Evolutionary conservation across 1,140 invertebrate species (phyloP).

Genomic region (Brachionus koreanus): DNA sequence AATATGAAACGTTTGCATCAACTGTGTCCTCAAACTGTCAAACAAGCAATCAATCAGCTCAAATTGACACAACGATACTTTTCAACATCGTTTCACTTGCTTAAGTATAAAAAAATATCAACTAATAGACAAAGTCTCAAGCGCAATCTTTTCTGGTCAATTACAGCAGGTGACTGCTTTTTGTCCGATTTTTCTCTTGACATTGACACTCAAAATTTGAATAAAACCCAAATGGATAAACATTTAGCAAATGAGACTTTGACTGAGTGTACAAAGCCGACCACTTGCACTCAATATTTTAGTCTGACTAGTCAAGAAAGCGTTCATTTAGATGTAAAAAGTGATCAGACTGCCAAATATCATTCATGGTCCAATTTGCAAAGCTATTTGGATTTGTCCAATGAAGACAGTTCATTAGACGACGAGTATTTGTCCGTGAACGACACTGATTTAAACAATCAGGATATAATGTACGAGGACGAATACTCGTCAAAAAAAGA

Average conservation of each 20-base stretch:
- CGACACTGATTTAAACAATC: not conserved
- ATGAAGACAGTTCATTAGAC: not conserved
- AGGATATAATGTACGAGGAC: not conserved
- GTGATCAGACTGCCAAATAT: not conserved
- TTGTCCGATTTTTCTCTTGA: not conserved
- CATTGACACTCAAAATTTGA: not conserved
- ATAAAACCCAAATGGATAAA: not conserved
- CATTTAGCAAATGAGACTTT: not conserved
- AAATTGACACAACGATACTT: constrained; percentile 1
- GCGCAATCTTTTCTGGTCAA: constrained; percentile 6
- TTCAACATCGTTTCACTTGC: not conserved
- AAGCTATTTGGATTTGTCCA: not conserved
- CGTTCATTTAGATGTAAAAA: not conserved
- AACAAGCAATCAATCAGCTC: constrained; percentile 19
- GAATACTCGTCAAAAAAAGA: constrained; percentile 2
- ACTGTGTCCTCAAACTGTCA: constrained; percentile 13
- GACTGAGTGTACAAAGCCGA: too few species aligned
- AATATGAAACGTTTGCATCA: not conserved
- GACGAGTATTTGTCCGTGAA: constrained; percentile 11
- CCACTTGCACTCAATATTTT: not conserved
- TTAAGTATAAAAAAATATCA: not conserved
- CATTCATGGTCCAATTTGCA: not conserved
- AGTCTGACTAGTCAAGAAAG: not conserved
- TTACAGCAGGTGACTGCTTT: constrained; percentile 28
- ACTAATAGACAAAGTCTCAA: not conserved